phyloP scores from a whole-genome alignment of 1,140 invertebrate genomes.

The Linepithema humile region DNA sequence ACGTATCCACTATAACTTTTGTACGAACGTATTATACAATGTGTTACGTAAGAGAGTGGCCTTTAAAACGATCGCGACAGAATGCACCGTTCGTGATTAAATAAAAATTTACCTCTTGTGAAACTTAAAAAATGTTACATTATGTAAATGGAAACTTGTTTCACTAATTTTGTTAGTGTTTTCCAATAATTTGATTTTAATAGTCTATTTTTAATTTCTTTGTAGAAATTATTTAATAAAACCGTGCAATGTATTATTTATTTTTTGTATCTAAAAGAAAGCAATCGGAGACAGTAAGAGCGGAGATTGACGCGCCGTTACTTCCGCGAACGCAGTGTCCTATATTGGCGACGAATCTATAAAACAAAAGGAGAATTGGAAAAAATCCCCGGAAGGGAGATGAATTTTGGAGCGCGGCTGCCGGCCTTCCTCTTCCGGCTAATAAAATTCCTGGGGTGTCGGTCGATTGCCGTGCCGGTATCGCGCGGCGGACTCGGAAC shows the following conservation, averaged over 20 bases:
- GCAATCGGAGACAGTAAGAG: background rate
- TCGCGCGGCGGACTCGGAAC: constrained; percentile 47
- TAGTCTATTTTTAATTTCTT: too few relatives aligned
- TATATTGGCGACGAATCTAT: background rate
- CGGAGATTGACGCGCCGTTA: constrained; percentile 2
- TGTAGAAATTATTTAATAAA: background rate
- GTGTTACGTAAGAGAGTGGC: background rate
- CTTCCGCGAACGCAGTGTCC: background rate
- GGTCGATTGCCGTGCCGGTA: constrained; percentile 25
- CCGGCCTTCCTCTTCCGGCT: constrained; percentile 68
- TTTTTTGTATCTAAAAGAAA: background rate
- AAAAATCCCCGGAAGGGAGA: background rate
- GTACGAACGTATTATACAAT: constrained; percentile 2
- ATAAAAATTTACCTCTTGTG: background rate
- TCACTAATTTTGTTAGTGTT: background rate
- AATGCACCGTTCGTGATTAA: background rate
- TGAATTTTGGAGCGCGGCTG: background rate
- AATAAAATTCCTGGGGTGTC: constrained; percentile 76
- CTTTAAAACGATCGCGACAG: background rate
- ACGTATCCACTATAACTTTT: constrained; percentile 15
- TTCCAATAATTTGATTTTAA: background rate
- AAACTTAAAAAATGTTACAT: background rate
- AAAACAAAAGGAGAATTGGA: background rate
- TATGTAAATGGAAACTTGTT: background rate
- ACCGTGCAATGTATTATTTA: background rate